A percentile compares a stretch with the other conserved stretches of the same genome.
Evolutionary conservation across 1,140 invertebrate species (phyloP).

Genomic region (Leptoteleia sp.): DNA sequence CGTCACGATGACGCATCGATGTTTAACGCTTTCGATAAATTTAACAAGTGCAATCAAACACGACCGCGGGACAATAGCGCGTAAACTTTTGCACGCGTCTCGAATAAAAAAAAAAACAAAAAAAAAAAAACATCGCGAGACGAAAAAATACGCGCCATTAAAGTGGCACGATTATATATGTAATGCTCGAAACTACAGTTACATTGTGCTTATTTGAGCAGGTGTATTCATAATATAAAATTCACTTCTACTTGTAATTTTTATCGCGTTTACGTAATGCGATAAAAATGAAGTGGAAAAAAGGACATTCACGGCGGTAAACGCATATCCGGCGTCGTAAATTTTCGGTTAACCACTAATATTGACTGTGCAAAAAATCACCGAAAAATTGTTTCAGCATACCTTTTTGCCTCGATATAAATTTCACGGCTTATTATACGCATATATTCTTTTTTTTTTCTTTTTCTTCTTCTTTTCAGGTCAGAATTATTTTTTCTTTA

Average conservation of each 20-base stretch:
- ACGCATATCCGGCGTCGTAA: conserved; percentile 52
- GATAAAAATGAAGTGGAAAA: conserved; percentile 58
- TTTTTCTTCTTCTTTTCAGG: no score
- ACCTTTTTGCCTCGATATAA: conserved; percentile 10
- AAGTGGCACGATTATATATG: conserved; percentile 22
- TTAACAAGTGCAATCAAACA: conserved; percentile 30
- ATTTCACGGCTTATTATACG: conserved; percentile 8
- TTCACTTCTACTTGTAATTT: conserved; percentile 35
- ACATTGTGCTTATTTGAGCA: conserved; percentile 56
- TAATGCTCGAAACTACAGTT: conserved; percentile 39
- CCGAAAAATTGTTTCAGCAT: conserved; percentile 26
- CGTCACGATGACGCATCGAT: no score
- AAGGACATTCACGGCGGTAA: conserved; percentile 33
- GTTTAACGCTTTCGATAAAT: no score
- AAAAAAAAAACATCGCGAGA: no score
- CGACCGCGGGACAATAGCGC: conserved; percentile 24
- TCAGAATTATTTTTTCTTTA: no score
- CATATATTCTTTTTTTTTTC: no score
- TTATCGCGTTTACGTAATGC: conserved; percentile 50
- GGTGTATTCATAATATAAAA: conserved; percentile 57
- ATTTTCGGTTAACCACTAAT: conserved; percentile 43
- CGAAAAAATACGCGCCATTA: conserved; percentile 32
- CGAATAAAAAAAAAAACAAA: conserved; percentile 46
- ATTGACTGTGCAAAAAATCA: conserved; percentile 38
- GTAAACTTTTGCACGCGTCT: conserved; percentile 32